Conservation (phyloP, 1,140 invertebrate genomes). For the Trichonephila inaurata region DNA sequence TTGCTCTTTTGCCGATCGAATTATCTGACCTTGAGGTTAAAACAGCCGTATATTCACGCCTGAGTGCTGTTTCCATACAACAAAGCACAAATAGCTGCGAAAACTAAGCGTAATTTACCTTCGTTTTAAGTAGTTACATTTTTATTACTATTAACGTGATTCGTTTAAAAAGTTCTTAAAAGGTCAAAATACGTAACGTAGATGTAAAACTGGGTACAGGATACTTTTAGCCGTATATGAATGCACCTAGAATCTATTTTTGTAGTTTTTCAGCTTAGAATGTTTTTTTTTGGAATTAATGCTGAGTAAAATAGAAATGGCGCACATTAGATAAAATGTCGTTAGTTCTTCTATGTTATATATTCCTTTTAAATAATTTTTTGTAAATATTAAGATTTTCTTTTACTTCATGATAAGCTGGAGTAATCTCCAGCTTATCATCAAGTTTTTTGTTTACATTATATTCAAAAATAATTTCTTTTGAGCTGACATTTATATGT, state of each 20-base stretch:
- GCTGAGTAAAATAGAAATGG: too few relatives aligned
- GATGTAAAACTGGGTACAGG: too few relatives aligned
- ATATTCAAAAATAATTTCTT: neutral
- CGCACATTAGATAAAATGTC: too few relatives aligned
- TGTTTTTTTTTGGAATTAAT: too few relatives aligned
- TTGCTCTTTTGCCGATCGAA: conserved; percentile 34
- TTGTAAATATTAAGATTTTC: too few relatives aligned
- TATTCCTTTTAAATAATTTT: too few relatives aligned
- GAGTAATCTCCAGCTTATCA: too few relatives aligned
- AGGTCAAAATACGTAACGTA: neutral
- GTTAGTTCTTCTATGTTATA: too few relatives aligned
- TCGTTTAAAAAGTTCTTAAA: conserved; percentile 6
- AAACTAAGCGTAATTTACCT: neutral
- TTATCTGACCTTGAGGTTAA: conserved; percentile 61
- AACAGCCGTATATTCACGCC: conserved; percentile 24
- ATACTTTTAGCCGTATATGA: too few relatives aligned
- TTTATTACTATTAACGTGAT: conserved; percentile 31
- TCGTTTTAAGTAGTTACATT: conserved; percentile 15
- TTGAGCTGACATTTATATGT: neutral
- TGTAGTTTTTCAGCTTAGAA: too few relatives aligned
- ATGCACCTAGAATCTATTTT: too few relatives aligned
- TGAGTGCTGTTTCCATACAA: conserved; percentile 64
- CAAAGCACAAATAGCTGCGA: conserved; percentile 55
- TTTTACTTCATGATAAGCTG: too few relatives aligned
- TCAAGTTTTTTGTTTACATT: neutral